Percentiles rank a stretch among this genome's conserved stretches.
These are phyloP conservation scores for Glyptemys insculpta DNA, from an alignment of 2,797 vertebrate genomes.

Conservation along the genomic window DNA sequence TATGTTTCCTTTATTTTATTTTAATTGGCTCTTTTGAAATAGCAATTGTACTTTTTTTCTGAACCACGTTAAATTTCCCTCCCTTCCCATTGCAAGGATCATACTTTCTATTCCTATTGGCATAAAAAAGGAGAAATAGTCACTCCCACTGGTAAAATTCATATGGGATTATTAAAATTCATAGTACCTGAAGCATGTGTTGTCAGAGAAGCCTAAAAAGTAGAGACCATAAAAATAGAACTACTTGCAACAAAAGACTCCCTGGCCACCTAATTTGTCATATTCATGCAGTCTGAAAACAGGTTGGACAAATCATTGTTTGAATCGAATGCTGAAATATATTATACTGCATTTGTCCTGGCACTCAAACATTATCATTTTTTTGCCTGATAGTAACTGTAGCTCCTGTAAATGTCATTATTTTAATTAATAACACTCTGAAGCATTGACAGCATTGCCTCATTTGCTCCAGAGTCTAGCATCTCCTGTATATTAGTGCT, in stretches of 20 bases:
- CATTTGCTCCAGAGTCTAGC: constrained; percentile 46
- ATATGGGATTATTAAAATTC: constrained; percentile 20
- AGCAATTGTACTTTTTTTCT: neutral
- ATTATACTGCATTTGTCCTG: constrained; percentile 62
- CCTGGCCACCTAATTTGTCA: constrained; percentile 53
- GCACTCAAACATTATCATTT: constrained; percentile 61
- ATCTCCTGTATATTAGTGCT: constrained; percentile 61
- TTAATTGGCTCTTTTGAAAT: neutral
- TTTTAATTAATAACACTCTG: constrained; percentile 76
- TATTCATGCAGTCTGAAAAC: constrained; percentile 56
- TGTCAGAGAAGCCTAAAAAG: constrained; percentile 11
- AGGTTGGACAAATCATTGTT: constrained; percentile 66
- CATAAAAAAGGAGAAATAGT: neutral
- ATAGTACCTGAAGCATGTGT: neutral
- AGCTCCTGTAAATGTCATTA: constrained; percentile 63
- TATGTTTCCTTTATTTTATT: neutral
- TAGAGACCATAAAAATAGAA: neutral
- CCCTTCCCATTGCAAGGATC: constrained; percentile 8
- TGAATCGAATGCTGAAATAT: constrained; percentile 61
- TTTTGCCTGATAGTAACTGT: constrained; percentile 68
- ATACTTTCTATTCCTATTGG: neutral
- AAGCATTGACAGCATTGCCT: constrained; percentile 66
- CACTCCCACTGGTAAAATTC: neutral
- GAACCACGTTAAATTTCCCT: neutral
- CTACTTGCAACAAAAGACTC: neutral